Evolutionary conservation across 1,140 invertebrate genomes (phyloP), one percentile per base, ranked within the genome.

Genomic region (Wiebesia pumilae): DNA sequence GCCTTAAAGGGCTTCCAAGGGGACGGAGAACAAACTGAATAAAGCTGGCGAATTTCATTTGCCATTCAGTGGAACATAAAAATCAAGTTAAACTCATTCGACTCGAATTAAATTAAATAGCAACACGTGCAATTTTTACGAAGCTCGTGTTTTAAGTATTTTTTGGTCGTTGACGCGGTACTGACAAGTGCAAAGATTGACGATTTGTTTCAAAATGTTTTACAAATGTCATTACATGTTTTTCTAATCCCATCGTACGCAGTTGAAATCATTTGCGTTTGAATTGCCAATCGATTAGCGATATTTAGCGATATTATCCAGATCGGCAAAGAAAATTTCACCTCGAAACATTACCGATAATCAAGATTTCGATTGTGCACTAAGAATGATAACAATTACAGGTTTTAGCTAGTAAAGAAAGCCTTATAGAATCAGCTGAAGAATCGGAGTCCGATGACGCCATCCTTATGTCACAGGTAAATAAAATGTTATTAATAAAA

Each of bases 351-450:
- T 71, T 9, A n/a, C 12, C 16, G 24, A 21, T 35, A 71, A 38
- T 71, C 7, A 10, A 33, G 7, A 10, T 2, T n/a, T 16, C 3
- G 24, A 75, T 27, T 6, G 21, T 75, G 9, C 4, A 21, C 14
- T 75, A 75, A 27, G 40, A n/a, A 14, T 40, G 30, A 19, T 69
- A n/a, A n/a, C 14, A 65, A 67, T 80, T 80, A 0, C 95, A 96
- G 95, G 95, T 97, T 47, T 94, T 97, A 92, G 96, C 96, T 0
- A 97, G 96, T 91, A 94, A 96, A 90, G 96, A 97, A 92, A 97
- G 96, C 91, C 92, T 97, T 38, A 96, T 96, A 80, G 96, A 97
- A 89, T 94, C 95, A 79, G 95, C 95, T 88, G 96, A 96, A 82
- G 96, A 97, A 90, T 96, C 95, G 88, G 96, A 97, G 92, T 96